Percentiles rank a stretch among this genome's conserved stretches.
These are phyloP conservation scores for Neomonachus schauinslandi DNA, from an alignment of 2,113 vertebrate genomes.

Conservation along the genomic window DNA sequence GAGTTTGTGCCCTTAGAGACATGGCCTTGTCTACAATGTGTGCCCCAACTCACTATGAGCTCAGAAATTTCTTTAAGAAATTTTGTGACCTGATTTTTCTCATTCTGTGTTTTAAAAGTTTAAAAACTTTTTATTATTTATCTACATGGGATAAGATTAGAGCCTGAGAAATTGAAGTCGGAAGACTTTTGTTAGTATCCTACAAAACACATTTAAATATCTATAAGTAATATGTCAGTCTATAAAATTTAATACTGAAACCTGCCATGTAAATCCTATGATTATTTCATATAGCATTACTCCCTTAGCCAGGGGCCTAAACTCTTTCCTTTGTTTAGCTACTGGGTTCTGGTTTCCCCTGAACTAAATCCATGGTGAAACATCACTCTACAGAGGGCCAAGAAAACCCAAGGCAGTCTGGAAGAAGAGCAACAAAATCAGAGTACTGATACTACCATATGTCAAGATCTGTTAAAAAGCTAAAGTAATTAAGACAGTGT, in stretches of 20 bases:
- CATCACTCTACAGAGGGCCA: neutral
- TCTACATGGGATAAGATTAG: neutral
- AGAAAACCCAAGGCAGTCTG: neutral
- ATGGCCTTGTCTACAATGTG: neutral
- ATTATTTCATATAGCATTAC: neutral
- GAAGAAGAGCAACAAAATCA: neutral
- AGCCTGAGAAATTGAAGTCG: neutral
- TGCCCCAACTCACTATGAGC: neutral
- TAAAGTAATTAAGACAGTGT: neutral
- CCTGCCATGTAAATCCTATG: neutral
- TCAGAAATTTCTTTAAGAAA: neutral
- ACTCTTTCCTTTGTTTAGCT: neutral
- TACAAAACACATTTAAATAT: neutral
- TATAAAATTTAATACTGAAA: slow-evolving; percentile 34
- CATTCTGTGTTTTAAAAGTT: neutral
- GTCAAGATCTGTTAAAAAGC: neutral
- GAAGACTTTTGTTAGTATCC: neutral
- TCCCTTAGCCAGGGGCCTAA: neutral
- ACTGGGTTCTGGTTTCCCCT: neutral
- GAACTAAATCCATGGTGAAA: neutral
- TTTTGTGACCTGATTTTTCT: neutral
- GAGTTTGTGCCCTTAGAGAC: neutral
- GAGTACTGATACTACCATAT: neutral
- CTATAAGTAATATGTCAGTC: neutral
- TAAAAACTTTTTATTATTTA: slow-evolving; percentile 11